Base-by-base conservation (phyloP, 2,888 invertebrate genomes). In the Itoplectis maculator region DNA sequence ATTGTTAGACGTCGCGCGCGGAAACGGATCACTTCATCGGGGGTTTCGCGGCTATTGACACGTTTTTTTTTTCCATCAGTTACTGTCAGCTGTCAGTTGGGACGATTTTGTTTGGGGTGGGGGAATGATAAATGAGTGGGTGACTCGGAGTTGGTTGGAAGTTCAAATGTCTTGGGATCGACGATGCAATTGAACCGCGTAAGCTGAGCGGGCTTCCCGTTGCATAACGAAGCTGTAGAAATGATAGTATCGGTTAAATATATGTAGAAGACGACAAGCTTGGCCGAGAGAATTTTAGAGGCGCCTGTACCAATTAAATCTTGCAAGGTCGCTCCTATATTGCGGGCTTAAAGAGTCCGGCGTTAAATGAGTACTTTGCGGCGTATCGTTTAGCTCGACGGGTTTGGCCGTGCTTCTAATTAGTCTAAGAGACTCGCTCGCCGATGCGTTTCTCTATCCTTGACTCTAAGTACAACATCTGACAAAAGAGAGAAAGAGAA, bases 151-250 rank as follows among this genome's bases (percentile, higher is more conserved):
- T n/a, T n/a, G n/a, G n/a, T n/a, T n/a, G n/a, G n/a, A n/a, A n/a
- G n/a, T n/a, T n/a, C n/a, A n/a, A n/a, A n/a, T n/a, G n/a, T 56
- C 11, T 9, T 69, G 40, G n/a, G n/a, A 59, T 40, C 0, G 8
- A 18, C 15, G 15, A 0, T 40, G 59, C 9, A 2, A 11, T 56
- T 29, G 29, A 29, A 5, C 5, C 29, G 11, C 40, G n/a, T n/a
- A 5, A 15, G 9, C n/a, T 18, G 13, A 15, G 29, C 20, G 23
- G 18, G 18, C 20, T 77, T 13, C 6, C 23, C 65, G 13, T 82
- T 82, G 82, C 68, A 73, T 68, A 79, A 79, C 20, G 82, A 82
- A 82, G 82, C 82, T 76, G 54, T 79, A 82, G 76, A 61, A 79
- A 76, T n/a, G 72, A 73, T 29, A 13, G 42, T 29, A 61, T 45